Conservation (phyloP, 2,113 vertebrate species). For the Dascyllus trimaculatus region DNA sequence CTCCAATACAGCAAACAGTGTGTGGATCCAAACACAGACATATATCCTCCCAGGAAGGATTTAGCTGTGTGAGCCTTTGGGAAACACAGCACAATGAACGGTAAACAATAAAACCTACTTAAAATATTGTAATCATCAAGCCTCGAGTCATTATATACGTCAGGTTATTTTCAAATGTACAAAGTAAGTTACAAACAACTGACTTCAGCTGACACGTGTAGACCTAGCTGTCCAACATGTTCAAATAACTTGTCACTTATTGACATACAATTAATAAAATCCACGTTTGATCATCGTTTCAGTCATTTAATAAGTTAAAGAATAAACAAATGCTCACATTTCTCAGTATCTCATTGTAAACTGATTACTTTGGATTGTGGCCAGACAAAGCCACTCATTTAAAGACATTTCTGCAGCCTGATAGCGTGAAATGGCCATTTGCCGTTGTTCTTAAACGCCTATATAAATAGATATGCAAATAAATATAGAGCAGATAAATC, state of each 20-base stretch:
- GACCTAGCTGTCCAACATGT: no score
- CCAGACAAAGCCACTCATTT: no score
- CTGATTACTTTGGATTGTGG: no score
- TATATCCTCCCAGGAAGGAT: conserved; percentile 1
- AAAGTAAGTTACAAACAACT: conserved; percentile 8
- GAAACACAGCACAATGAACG: background rate
- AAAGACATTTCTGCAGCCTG: no score
- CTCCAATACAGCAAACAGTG: conserved; percentile 14
- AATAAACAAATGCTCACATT: no score
- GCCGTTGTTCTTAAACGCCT: background rate
- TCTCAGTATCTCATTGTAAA: no score
- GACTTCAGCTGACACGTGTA: conserved; percentile 6
- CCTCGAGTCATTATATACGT: background rate
- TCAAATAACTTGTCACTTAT: no score
- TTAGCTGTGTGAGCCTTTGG: background rate
- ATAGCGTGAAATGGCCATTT: no score
- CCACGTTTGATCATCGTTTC: no score
- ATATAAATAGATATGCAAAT: conserved; percentile 25
- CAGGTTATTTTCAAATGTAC: conserved; percentile 13
- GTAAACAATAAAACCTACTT: background rate
- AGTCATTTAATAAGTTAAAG: no score
- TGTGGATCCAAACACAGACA: conserved; percentile 14
- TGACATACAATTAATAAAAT: no score
- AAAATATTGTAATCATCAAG: background rate
- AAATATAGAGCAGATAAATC: conserved; percentile 43